Conservation (phyloP, 2,113 vertebrate species). For the Chloroceryle aenea region DNA sequence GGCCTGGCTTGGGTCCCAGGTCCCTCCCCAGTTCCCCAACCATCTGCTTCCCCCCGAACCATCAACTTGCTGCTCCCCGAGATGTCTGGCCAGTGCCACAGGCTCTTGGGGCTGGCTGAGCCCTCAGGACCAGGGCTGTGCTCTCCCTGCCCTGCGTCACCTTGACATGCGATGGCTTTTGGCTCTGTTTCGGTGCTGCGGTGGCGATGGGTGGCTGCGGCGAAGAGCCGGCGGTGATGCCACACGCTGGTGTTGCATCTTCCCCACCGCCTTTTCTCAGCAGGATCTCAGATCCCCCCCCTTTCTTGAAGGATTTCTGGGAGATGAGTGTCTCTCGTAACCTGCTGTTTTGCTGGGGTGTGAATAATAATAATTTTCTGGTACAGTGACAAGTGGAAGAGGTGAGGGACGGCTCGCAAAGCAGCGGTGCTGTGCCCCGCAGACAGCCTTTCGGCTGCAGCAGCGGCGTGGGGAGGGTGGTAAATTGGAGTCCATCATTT, state of each 20-base stretch:
- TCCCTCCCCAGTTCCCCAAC: not conserved
- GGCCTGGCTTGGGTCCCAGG: not conserved
- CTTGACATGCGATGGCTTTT: rapidly evolving
- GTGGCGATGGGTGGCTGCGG: not conserved
- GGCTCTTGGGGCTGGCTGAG: not conserved
- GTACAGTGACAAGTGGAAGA: not conserved
- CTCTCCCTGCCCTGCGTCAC: not conserved
- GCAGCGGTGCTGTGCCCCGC: not conserved
- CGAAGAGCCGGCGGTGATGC: not conserved
- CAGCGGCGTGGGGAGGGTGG: not conserved
- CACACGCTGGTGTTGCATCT: rapidly evolving
- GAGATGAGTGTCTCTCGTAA: not conserved
- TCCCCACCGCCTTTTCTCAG: not conserved
- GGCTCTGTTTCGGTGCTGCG: rapidly evolving
- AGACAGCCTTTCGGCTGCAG: not conserved
- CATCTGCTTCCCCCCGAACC: not conserved
- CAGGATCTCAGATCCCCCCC: not conserved
- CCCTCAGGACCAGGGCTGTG: not conserved
- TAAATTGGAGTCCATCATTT: not conserved
- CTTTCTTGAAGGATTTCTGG: not conserved
- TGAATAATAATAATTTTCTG: not conserved
- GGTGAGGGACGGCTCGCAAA: not conserved
- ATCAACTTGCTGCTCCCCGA: rapidly evolving
- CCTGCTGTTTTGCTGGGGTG: not conserved
- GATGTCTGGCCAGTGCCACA: not conserved